These are phyloP conservation scores for Formica aserva DNA, from an alignment of 2,888 invertebrate species.

Conservation along the genomic window DNA sequence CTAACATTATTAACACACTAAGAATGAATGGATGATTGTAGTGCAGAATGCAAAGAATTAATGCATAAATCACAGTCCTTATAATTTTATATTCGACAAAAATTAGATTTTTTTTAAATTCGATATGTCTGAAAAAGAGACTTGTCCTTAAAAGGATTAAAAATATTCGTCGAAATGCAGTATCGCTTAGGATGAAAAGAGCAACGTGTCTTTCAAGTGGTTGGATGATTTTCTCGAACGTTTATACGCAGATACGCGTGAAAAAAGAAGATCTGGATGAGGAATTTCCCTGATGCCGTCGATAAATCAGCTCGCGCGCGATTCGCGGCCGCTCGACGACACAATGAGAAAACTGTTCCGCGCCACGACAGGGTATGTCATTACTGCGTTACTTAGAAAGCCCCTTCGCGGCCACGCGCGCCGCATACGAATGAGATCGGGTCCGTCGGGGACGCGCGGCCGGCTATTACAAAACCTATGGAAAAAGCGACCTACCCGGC, in stretches of 20 bases:
- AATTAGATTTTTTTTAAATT: neutral
- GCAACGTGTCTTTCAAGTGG: neutral
- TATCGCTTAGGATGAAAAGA: neutral
- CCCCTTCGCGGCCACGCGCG: constrained; percentile 75
- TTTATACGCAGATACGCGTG: constrained; percentile 58
- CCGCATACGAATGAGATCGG: constrained; percentile 78
- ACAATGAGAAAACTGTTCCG: constrained; percentile 81
- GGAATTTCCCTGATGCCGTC: constrained; percentile 77
- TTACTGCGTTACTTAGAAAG: constrained; percentile 83
- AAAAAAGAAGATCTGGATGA: constrained; percentile 58
- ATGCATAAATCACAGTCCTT: neutral
- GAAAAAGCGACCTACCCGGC: constrained; percentile 78
- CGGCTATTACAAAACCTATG: constrained; percentile 78
- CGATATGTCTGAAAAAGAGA: neutral
- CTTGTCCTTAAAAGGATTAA: neutral
- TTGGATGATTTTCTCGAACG: constrained; percentile 9
- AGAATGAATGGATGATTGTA: neutral
- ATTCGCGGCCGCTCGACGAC: constrained; percentile 69
- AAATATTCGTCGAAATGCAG: neutral
- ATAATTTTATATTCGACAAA: neutral
- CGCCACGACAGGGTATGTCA: constrained; percentile 82
- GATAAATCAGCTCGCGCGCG: constrained; percentile 74
- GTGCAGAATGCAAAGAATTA: neutral
- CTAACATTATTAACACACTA: neutral
- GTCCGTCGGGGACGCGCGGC: constrained; percentile 22